Conservation (phyloP, 2,113 vertebrate genomes). For the Ameiurus melas region DNA sequence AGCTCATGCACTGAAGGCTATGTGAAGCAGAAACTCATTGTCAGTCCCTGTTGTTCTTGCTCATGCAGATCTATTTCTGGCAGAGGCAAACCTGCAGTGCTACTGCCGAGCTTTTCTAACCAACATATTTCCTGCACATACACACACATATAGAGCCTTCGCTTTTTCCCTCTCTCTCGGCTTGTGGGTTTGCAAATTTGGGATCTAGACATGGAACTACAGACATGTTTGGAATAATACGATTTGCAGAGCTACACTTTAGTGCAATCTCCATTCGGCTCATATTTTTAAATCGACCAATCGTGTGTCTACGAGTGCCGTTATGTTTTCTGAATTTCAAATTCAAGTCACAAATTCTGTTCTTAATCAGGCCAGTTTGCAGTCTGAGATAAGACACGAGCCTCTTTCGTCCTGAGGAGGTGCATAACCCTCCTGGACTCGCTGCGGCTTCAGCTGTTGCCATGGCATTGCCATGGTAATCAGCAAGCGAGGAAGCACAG, state of each 20-base stretch:
- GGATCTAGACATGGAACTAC: background rate
- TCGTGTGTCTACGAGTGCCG: background rate
- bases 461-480: constrained; percentile 72
- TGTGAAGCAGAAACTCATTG: constrained; percentile 30
- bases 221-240: background rate
- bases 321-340: background rate
- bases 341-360: background rate
- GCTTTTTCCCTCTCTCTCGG: background rate
- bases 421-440: constrained; percentile 65
- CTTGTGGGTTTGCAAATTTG: background rate
- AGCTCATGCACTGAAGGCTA: constrained; percentile 20
- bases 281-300: background rate
- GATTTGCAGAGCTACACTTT: background rate
- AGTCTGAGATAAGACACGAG: constrained; percentile 29
- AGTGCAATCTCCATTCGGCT: background rate
- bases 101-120: constrained; percentile 28
- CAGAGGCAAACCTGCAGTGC: constrained; percentile 31
- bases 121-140: constrained; percentile 20
- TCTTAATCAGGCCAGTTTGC: background rate
- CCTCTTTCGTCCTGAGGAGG: constrained; percentile 41
- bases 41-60: constrained; percentile 33
- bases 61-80: constrained; percentile 47
- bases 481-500: constrained; percentile 60
- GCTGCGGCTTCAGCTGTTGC: constrained; percentile 73
- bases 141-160: background rate